Evolutionary conservation across 2,113 vertebrate genomes (phyloP).

Genomic region (Hemicordylus capensis): DNA sequence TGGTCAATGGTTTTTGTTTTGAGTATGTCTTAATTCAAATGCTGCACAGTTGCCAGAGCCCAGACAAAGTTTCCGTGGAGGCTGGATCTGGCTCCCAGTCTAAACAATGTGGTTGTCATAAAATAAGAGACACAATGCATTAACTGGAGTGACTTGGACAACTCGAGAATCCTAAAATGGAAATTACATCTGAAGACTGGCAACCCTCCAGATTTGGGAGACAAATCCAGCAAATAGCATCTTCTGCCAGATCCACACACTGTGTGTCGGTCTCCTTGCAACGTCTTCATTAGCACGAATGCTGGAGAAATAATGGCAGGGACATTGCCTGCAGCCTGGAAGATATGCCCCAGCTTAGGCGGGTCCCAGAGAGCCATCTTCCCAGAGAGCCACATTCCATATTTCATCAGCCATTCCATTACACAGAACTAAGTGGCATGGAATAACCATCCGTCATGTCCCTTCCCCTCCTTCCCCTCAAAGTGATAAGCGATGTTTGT

Average conservation of each 20-base stretch:
- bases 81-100: not conserved
- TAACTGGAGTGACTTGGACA: too few species aligned
- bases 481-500: conserved; percentile 71
- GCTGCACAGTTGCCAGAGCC: too few species aligned
- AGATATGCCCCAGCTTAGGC: conserved; percentile 26
- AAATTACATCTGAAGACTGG: not conserved
- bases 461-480: conserved; percentile 2
- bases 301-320: conserved; percentile 24
- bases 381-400: conserved; percentile 65
- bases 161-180: not conserved
- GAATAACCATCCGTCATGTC: conserved; percentile 75
- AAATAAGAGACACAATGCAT: too few species aligned
- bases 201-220: not conserved
- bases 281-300: accelerated
- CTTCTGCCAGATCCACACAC: accelerated
- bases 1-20: too few species aligned
- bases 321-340: not conserved
- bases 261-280: conserved; percentile 3
- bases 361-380: conserved; percentile 42
- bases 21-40: too few species aligned
- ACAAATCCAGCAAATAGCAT: not conserved
- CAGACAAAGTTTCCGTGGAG: not conserved
- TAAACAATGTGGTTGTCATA: not conserved
- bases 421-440: conserved; percentile 71
- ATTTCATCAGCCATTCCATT: conserved; percentile 73